Evolutionary conservation across 1,140 invertebrate species (phyloP), one percentile per base, ranked within the genome.

Genomic region (Papilio polyxenes): DNA sequence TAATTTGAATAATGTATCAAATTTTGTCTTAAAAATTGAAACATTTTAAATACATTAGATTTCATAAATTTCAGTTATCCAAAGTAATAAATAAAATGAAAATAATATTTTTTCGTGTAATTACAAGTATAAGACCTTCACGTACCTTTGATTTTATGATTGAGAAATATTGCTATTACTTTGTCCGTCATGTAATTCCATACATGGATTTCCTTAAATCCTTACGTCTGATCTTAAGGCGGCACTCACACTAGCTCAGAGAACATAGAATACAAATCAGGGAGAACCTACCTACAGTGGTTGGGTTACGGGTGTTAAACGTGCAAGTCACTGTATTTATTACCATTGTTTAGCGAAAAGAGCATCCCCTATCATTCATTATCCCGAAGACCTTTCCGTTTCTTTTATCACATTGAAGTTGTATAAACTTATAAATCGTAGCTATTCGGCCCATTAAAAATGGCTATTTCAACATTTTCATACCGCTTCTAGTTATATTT

Each of bases 281-380:
- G 78, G 78, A 10, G 78, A 59, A 86, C 81, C 87, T 85, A 82
- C 87, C 83, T 83, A 31, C 51, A 44, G 76, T 17, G 82, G 62
- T 53, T 72, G 80, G 84, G 81, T 87, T 85, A 84, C 85, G 87
- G 88, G 86, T 84, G 89, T 89, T 93, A 90, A 93, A 85, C 88
- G 83, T 82, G 81, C 77, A 83, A 89, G 87, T 92, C 90, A 85
- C 92, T 93, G 92, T 93, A 93, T 93, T 93, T 93, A 93, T 93
- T 93, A 93, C 92, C 92, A 93, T 93, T 93, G 91, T 93, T 93
- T 93, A 93, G 92, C 85, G 86, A 87, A 90, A 92, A 88, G 88
- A 92, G 92, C 90, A 88, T 90, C 83, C 89, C 84, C 82, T 89
- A 89, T 91, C 89, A 90, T 93, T 92, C 90, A 91, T 93, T 93